Evolutionary conservation across 2,888 invertebrate species (phyloP).

Genomic region (Mythimna lalbum): DNA sequence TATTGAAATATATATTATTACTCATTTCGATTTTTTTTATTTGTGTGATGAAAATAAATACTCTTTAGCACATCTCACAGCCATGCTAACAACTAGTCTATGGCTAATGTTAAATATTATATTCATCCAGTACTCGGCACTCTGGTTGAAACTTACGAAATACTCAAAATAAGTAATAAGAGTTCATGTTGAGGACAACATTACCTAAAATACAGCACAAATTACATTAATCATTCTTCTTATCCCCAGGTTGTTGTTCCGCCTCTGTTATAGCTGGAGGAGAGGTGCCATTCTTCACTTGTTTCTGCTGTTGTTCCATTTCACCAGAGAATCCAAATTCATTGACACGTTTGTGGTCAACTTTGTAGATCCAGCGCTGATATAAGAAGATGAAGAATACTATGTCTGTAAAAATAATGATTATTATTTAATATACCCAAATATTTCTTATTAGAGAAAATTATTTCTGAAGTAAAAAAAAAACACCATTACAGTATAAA

Average conservation of each 20-base stretch:
- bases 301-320: slow-evolving; percentile 92
- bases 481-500: background rate
- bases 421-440: slow-evolving; percentile 12
- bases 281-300: slow-evolving; percentile 73
- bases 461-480: background rate
- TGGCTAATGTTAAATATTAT: slow-evolving; percentile 1
- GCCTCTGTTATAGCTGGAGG: slow-evolving; percentile 79
- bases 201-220: slow-evolving; percentile 43
- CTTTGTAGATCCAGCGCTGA: slow-evolving; percentile 99
- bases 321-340: slow-evolving; percentile 99
- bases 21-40: slow-evolving; percentile 22
- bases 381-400: slow-evolving; percentile 99
- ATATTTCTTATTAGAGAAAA: background rate
- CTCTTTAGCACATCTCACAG: slow-evolving; percentile 5
- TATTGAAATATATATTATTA: slow-evolving; percentile 22
- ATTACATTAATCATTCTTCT: slow-evolving; percentile 85
- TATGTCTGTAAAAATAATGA: slow-evolving; percentile 93
- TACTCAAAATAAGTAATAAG: slow-evolving; percentile 37
- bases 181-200: slow-evolving; percentile 43
- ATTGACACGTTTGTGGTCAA: slow-evolving; percentile 98
- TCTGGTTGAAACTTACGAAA: slow-evolving; percentile 23
- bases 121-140: background rate
- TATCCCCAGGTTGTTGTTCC: slow-evolving; percentile 77
- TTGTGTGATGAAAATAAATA: background rate
- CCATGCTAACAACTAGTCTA: slow-evolving; percentile 1